These are phyloP conservation scores for Apantesis nais DNA, from an alignment of 2,888 invertebrate genomes.

Conservation along the genomic window DNA sequence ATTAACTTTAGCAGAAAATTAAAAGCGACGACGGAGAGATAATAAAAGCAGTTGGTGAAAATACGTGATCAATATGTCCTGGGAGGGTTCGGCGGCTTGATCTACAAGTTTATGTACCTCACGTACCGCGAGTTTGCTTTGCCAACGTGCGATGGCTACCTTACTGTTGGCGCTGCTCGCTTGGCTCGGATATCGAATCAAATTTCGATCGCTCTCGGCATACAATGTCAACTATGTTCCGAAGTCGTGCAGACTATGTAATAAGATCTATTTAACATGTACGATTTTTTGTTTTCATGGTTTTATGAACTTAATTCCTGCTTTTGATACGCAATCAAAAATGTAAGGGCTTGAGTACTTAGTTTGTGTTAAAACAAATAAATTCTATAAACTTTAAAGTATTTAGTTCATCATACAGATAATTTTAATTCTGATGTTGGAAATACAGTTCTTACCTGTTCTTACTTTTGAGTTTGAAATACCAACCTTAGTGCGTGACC, in stretches of 20 bases:
- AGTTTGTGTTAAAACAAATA: no score
- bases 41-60: slow-evolving; percentile 75
- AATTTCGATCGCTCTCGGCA: slow-evolving; percentile 64
- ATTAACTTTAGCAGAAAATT: slow-evolving; percentile 76
- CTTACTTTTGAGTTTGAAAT: no score
- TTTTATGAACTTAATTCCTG: background rate
- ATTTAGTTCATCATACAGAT: no score
- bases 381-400: no score
- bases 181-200: slow-evolving; percentile 69
- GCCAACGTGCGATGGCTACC: slow-evolving; percentile 76
- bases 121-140: slow-evolving; percentile 79
- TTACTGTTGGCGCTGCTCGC: slow-evolving; percentile 64
- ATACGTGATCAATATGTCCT: slow-evolving; percentile 83
- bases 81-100: slow-evolving; percentile 59
- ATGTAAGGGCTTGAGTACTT: no score
- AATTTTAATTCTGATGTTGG: no score
- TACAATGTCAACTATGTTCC: slow-evolving; percentile 56
- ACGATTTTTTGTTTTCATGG: background rate
- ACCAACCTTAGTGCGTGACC: no score
- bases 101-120: slow-evolving; percentile 74
- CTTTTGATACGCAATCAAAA: background rate
- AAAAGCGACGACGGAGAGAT: slow-evolving; percentile 73
- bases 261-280: slow-evolving; percentile 27
- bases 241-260: slow-evolving; percentile 31
- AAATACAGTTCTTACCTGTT: no score